Evolutionary conservation across 1,140 invertebrate species (phyloP).

Genomic region (Danaus plexippus): DNA sequence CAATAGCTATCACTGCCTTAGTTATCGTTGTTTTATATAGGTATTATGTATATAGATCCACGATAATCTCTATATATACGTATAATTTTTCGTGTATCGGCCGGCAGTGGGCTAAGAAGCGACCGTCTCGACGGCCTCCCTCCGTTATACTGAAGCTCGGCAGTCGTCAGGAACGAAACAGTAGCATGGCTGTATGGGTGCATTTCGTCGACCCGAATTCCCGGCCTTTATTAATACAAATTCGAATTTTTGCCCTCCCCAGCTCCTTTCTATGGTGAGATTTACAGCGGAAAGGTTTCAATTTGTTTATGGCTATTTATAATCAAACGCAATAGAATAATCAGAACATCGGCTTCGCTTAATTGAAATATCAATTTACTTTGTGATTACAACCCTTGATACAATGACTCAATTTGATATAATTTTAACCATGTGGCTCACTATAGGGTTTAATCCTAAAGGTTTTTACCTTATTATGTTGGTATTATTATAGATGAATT

Average conservation of each 20-base stretch:
- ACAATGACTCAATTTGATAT: too few relatives aligned
- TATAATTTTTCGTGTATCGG: slow-evolving; percentile 7
- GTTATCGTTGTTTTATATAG: slow-evolving; percentile 10
- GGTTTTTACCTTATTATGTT: too few relatives aligned
- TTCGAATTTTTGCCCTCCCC: slow-evolving; percentile 24
- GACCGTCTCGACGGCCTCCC: slow-evolving; percentile 35
- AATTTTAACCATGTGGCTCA: too few relatives aligned
- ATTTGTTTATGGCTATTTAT: slow-evolving; percentile 11
- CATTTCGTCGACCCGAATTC: slow-evolving; percentile 48
- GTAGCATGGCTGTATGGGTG: slow-evolving; percentile 36
- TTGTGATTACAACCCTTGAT: too few relatives aligned
- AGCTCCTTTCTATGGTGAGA: slow-evolving; percentile 21
- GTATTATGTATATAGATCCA: slow-evolving; percentile 6
- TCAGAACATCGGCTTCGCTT: too few relatives aligned
- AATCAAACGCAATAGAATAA: too few relatives aligned
- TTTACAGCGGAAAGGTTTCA: slow-evolving; percentile 14
- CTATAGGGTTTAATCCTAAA: too few relatives aligned
- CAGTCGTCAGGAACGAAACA: slow-evolving; percentile 23
- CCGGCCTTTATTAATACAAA: slow-evolving; percentile 36
- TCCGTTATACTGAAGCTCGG: slow-evolving; percentile 30
- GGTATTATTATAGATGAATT: too few relatives aligned
- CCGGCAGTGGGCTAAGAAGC: slow-evolving; percentile 14
- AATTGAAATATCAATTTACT: too few relatives aligned
- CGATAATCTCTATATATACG: background rate
- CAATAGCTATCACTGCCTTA: background rate